Evolutionary conservation across 2,113 vertebrate genomes (phyloP).

Genomic region (Otolemur garnettii): DNA sequence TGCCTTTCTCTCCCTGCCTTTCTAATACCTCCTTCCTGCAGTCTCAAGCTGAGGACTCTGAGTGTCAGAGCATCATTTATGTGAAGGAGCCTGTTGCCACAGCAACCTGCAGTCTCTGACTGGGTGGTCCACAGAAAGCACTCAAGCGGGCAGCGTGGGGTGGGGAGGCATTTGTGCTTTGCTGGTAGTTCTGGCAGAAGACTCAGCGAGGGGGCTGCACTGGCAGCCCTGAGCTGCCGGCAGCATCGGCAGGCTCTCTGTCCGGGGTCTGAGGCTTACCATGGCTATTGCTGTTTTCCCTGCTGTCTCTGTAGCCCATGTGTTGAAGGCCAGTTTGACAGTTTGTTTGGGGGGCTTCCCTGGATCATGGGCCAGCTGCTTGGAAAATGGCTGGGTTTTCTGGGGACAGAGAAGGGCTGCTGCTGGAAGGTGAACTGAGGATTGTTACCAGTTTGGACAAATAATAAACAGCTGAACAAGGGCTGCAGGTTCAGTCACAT

Average conservation of each 20-base stretch:
- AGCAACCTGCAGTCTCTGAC: constrained; percentile 66
- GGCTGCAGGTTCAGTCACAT: neutral
- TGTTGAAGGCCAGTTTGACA: constrained; percentile 68
- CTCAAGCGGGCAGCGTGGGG: neutral
- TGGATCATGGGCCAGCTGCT: constrained; percentile 71
- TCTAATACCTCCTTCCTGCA: neutral
- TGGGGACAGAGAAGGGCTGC: constrained; percentile 78
- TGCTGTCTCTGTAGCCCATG: constrained; percentile 65
- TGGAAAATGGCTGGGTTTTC: constrained; percentile 79
- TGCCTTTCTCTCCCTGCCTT: neutral
- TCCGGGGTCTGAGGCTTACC: constrained; percentile 84
- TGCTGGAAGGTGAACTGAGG: constrained; percentile 58
- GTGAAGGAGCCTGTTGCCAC: constrained; percentile 64
- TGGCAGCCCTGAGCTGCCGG: constrained; percentile 88
- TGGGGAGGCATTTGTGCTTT: constrained; percentile 66
- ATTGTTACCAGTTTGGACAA: constrained; percentile 74
- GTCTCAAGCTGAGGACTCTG: neutral
- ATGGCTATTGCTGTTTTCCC: constrained; percentile 77
- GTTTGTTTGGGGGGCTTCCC: constrained; percentile 71
- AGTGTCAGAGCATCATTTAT: constrained; percentile 56
- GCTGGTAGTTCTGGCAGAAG: constrained; percentile 80
- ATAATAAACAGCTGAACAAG: constrained; percentile 49
- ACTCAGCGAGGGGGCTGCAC: constrained; percentile 84
- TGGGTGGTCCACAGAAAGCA: constrained; percentile 83
- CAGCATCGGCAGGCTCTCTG: constrained; percentile 81